Evolutionary conservation across 92 coral and sea anemone species (phyloP), one percentile per base, ranked within the genome.

Genomic region (Porites rus): DNA sequence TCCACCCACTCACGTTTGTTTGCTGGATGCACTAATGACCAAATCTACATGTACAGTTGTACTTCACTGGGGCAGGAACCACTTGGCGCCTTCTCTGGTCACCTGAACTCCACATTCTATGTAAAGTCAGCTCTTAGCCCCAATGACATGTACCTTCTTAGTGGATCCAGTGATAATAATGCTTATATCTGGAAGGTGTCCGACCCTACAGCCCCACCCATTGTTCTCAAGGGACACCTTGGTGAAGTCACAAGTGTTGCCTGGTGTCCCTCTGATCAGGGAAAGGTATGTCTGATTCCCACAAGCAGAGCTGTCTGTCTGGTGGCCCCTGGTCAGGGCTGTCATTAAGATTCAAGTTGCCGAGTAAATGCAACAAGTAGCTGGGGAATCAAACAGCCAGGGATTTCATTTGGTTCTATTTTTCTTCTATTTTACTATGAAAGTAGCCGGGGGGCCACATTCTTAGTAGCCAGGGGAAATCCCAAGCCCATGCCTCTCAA

Each of bases 161-260:
- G 98, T 75, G 99, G 99, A 53, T 97, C 99, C 38, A 91, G 99
- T 85, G 91, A 94, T 51, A 90, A 91, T 63, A 88, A 95, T 67
- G 97, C 92, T n/a, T 92, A 93, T 65, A 93, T 97, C 68, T 97
- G 99, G 99, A 95, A 84, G 53, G 94, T 97, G n/a, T 68, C 89
- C 28, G 87, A 80, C 54, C 95, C 96, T 10, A 16, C 86, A 25
- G 93, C 93, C 21, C 76, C 96, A 18, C 99, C 99, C n/a, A 61
- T 90, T 25, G 86, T 88, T 38, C 86, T 97, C 8, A 93, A 78
- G 54, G 99, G 99, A 17, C 99, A 97, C 75, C 84, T 74, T 65
- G 94, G 97, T 72, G 99, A 97, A 77, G 99, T 97, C 67, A 97
- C 99, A 0, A 95, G 98, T 90, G 99, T 97, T 1, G 86, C 93